These are phyloP conservation scores for Tetranychus piercei DNA, from an alignment of 2,888 invertebrate genomes.

Conservation along the genomic window DNA sequence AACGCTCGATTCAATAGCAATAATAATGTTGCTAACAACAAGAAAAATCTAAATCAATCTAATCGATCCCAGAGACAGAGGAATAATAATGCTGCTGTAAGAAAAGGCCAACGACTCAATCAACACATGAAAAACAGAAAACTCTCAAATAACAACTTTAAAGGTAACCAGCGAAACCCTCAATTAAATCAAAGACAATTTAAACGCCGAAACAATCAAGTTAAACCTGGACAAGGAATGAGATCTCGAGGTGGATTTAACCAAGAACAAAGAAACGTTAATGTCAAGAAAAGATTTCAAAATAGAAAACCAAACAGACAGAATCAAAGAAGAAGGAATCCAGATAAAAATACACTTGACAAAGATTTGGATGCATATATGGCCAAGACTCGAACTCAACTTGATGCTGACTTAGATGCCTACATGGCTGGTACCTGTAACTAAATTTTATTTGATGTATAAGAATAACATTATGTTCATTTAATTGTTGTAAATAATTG, in stretches of 20 bases:
- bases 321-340: conserved; percentile 3
- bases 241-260: neutral
- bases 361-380: conserved; percentile 52
- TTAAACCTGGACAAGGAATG: neutral
- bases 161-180: neutral
- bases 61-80: conserved; percentile 12
- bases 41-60: neutral
- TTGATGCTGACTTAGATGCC: conserved; percentile 9
- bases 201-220: neutral
- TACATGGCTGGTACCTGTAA: conserved; percentile 3
- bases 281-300: conserved; percentile 1
- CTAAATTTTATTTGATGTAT: no score
- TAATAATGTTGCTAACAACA: neutral
- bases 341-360: conserved; percentile 45
- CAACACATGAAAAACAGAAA: neutral
- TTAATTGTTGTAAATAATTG: no score
- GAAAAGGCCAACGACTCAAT: neutral
- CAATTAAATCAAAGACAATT: neutral
- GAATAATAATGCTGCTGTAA: conserved; percentile 3
- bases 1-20: neutral
- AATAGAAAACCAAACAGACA: neutral
- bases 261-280: neutral
- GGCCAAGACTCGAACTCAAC: conserved; percentile 38
- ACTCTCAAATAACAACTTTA: neutral
- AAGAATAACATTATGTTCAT: no score